Base-by-base conservation (phyloP, 2,113 vertebrate species). In the Carassius carassius region DNA sequence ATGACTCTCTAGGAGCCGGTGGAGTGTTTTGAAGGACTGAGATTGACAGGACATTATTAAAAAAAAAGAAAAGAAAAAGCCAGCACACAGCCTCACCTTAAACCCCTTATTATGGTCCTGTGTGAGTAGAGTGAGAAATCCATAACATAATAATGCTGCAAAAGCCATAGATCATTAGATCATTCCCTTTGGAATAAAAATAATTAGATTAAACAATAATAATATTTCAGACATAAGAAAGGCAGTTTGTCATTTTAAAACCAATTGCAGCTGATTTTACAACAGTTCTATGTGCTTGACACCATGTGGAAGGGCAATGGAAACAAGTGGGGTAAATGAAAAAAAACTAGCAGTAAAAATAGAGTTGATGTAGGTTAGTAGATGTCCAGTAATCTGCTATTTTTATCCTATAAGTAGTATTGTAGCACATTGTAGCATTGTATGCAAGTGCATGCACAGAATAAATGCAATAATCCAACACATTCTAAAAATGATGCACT, bases 1-100 rank as follows among this genome's bases (percentile, higher is more conserved):
- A 93, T 91, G 91, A 93, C 89, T 90, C 87, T 90, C 84, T 84
- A 85, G 87, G 82, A 88, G 91, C 89, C 85, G 89, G 89, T 89
- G 90, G 88, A 86, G 90, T 91, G 93, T 90, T 90, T 85, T 86
- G 84, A 82, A 86, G 77, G 85, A 89, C 85, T 47, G 86, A 88
- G 91, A 94, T 91, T 94, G 93, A 94, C 94, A 94, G 92, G 88
- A 87, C 90, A 88, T 93, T 94, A 93, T 94, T 92, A 92, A 92
- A 93, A 93, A 41, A 41, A 41, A 37, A 37, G 5, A 37, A 37
- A 37, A 37, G 5, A 37, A 81, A 72, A 82, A 56, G 54, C 76
- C 77, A 62, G 17, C 35, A 2, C 90, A 90, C 86, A 83, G 84
- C 90, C 90, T 89, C 85, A 89, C 89, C 87, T 86, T 91, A 90